Conservation (phyloP, 2,113 vertebrate species). For the Herpetotheres cachinnans region DNA sequence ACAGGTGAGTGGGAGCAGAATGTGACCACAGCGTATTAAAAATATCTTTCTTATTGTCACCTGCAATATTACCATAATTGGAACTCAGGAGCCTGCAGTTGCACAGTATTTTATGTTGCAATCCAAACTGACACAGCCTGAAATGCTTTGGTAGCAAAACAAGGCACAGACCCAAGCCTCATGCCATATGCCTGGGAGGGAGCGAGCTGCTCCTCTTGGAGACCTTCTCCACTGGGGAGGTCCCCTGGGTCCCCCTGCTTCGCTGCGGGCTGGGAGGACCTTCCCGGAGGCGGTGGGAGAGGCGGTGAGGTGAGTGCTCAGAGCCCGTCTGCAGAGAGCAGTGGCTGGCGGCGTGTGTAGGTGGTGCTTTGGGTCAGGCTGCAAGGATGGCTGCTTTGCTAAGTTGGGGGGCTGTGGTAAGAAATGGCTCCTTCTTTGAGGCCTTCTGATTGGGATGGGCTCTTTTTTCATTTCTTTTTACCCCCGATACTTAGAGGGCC, state of each 20-base stretch:
- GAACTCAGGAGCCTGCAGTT: conserved; percentile 7
- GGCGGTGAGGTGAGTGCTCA: not conserved
- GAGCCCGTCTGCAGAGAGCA: not conserved
- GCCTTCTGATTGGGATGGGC: too few species aligned
- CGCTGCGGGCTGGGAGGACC: fast-evolving
- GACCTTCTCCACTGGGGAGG: not conserved
- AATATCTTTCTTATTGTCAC: conserved; percentile 14
- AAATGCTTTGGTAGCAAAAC: not conserved
- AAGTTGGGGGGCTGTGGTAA: not conserved
- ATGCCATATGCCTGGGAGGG: fast-evolving
- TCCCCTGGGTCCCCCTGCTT: not conserved
- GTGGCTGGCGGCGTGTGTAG: fast-evolving
- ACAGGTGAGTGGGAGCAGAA: not conserved
- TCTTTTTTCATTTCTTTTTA: not conserved
- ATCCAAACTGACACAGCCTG: conserved; percentile 22
- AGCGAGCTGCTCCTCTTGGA: not conserved
- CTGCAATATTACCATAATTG: conserved; percentile 29
- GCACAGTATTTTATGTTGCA: conserved; percentile 52
- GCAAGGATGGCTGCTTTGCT: not conserved
- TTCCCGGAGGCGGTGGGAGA: fast-evolving
- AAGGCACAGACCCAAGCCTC: not conserved
- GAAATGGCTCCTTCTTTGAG: not conserved
- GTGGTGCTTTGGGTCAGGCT: not conserved
- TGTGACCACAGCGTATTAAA: not conserved
- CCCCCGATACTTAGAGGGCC: not conserved